Conservation (phyloP, 2,113 vertebrate genomes). For the Nycticorax nycticorax region DNA sequence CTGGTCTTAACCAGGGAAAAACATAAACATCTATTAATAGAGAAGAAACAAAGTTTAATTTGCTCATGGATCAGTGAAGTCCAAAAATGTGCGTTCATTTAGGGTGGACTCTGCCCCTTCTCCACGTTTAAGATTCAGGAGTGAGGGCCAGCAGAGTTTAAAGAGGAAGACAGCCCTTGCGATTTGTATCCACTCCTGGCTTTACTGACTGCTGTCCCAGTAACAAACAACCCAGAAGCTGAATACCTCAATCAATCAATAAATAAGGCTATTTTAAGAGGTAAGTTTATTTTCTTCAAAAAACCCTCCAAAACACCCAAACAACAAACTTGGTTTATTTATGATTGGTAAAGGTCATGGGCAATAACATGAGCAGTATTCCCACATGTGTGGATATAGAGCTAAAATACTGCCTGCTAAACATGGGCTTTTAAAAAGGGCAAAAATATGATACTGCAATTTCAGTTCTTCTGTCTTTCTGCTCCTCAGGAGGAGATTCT, state of each 20-base stretch:
- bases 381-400: not conserved
- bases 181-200: not conserved
- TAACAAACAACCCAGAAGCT: not conserved
- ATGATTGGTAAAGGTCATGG: not conserved
- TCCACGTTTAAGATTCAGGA: not conserved
- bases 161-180: not conserved
- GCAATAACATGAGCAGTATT: not conserved
- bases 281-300: conserved; percentile 47
- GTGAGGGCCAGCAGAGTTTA: not conserved
- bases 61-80: conserved; percentile 45
- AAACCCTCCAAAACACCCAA: not conserved
- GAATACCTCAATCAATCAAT: not conserved
- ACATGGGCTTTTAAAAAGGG: not conserved
- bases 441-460: not conserved
- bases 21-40: not conserved
- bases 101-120: conserved; percentile 39
- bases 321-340: not conserved
- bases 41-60: conserved; percentile 67
- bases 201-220: not conserved
- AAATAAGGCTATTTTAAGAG: not conserved
- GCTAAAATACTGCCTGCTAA: not conserved
- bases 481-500: not conserved
- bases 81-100: conserved; percentile 1
- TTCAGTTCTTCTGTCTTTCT: not conserved
- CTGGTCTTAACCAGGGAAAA: conserved; percentile 4